These are phyloP conservation scores for Encarsia formosa DNA, from an alignment of 2,888 invertebrate species.

Conservation along the genomic window DNA sequence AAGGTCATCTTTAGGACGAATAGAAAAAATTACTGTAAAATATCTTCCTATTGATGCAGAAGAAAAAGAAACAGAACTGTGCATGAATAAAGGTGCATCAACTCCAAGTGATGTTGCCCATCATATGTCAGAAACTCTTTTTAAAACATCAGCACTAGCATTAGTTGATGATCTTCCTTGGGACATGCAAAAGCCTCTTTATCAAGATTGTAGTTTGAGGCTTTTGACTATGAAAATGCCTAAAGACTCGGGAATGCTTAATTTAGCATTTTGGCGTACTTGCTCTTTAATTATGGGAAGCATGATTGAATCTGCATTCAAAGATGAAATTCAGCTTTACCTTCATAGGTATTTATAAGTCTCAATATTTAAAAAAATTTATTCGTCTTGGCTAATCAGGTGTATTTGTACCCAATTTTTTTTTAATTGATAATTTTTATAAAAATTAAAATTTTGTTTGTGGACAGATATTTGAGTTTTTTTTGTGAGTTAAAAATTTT, in stretches of 20 bases:
- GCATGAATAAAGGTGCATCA: constrained; percentile 89
- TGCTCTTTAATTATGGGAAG: constrained; percentile 88
- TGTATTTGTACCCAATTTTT: no score
- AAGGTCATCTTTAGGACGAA: constrained; percentile 67
- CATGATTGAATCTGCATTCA: constrained; percentile 72
- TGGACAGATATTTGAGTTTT: neutral
- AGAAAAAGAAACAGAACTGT: constrained; percentile 66
- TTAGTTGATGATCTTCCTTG: constrained; percentile 75
- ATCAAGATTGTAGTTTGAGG: constrained; percentile 44
- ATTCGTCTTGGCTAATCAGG: no score
- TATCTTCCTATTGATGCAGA: constrained; percentile 61
- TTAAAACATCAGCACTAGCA: constrained; percentile 66
- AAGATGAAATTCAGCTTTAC: constrained; percentile 67
- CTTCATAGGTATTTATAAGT: constrained; percentile 58
- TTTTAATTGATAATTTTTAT: no score
- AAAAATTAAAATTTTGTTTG: no score
- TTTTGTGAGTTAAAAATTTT: neutral
- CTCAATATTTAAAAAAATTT: no score
- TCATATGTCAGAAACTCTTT: constrained; percentile 42
- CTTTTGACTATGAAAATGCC: constrained; percentile 53
- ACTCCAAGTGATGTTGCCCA: constrained; percentile 87
- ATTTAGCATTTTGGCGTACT: constrained; percentile 87
- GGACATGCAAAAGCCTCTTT: constrained; percentile 90
- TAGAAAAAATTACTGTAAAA: constrained; percentile 87
- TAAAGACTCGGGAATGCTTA: constrained; percentile 59